Base-by-base conservation (phyloP, 2,888 invertebrate genomes). In the Erannis defoliaria region DNA sequence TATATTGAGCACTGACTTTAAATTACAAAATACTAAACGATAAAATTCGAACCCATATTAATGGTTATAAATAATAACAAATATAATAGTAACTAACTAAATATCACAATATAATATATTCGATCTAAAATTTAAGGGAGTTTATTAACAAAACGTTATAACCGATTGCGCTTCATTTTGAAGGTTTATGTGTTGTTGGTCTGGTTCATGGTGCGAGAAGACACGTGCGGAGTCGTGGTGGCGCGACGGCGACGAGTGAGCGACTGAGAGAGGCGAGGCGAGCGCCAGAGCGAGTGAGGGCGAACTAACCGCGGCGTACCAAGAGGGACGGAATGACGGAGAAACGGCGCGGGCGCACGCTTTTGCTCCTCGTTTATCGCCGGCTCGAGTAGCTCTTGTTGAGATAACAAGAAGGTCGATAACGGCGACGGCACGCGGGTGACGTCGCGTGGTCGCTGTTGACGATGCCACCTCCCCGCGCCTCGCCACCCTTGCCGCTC, bases 81-180 rank as follows among this genome's bases (percentile, higher is more conserved):
- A 66, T 81, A 82, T 82, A 78, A 78, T 79, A 85, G 79, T 68
- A 88, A 86, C 88, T 88, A 92, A 85, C 86, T 92, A 92, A 91
- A 91, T 92, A 93, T 93, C 93, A 93, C 93, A 93, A 93, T 86
- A 86, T 82, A 87, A 89, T 86, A 89, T 92, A 91, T 89, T 90
- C 90, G 86, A 92, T 84, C 86, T 90, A 89, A 90, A 83, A 89
- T 87, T 86, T 86, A 89, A 81, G 84, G 78, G 82, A 81, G 80
- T 86, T 89, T 86, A 81, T 82, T 79, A 84, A 84, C 82, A 79
- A 88, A 87, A 91, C 84, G 93, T 92, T 93, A 93, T 93, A 93
- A 87, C 88, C 88, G 88, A 90, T 92, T 89, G 77, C 91, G 93
- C 92, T 93, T 91, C 93, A 93, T 93, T 88, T 90, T 93, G 89